These are phyloP conservation scores for Apogon hyalosoma DNA, from an alignment of 2,797 vertebrate genomes.

Conservation along the genomic window DNA sequence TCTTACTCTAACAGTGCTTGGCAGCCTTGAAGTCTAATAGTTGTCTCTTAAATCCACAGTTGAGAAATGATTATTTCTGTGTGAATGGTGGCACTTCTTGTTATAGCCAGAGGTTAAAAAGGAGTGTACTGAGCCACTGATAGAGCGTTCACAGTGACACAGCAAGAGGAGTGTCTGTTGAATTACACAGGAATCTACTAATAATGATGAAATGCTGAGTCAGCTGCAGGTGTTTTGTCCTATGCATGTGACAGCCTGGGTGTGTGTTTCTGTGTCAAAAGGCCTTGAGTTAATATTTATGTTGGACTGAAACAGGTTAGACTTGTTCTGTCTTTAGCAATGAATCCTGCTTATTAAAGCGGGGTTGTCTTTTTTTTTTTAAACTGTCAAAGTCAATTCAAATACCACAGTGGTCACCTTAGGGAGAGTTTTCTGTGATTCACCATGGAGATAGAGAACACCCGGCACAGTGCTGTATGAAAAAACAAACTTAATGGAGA, in stretches of 20 bases:
- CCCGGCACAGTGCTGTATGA: too few relatives aligned
- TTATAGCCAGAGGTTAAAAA: constrained; percentile 1
- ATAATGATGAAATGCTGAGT: neutral
- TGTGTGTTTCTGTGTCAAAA: constrained; percentile 12
- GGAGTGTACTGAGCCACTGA: neutral
- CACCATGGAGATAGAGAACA: too few relatives aligned
- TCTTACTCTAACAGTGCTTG: neutral
- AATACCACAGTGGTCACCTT: too few relatives aligned
- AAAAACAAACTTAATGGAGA: too few relatives aligned
- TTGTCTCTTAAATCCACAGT: neutral
- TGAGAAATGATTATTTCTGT: neutral
- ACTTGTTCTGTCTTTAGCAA: constrained; percentile 17
- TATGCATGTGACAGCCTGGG: neutral
- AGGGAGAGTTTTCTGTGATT: too few relatives aligned
- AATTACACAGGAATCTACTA: neutral
- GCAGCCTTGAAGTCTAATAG: neutral
- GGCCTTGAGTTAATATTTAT: neutral
- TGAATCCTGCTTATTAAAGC: too few relatives aligned
- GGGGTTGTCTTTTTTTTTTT: too few relatives aligned
- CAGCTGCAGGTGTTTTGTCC: accelerated
- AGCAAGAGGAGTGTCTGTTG: neutral
- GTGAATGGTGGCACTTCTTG: neutral
- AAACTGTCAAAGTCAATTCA: too few relatives aligned
- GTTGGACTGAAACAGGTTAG: constrained; percentile 24
- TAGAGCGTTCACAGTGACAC: neutral